phyloP scores from a whole-genome alignment of 2,797 vertebrate genomes.

The Sebastes goodei region DNA sequence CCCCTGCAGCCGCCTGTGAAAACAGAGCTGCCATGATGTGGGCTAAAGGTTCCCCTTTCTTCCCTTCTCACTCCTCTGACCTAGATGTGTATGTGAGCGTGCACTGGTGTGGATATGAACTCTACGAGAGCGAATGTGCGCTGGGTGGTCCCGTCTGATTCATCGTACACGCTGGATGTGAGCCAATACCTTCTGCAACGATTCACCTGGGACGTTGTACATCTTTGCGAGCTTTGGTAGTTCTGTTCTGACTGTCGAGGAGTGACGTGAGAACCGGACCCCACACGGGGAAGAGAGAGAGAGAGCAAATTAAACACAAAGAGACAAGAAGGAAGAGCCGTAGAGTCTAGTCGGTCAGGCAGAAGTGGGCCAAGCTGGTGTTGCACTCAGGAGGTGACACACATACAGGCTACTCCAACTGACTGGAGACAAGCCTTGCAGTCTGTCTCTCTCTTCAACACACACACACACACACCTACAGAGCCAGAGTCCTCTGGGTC shows the following conservation, averaged over 20 bases:
- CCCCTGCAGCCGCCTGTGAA: slow-evolving; percentile 27
- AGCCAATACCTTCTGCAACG: slow-evolving; percentile 57
- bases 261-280: slow-evolving; percentile 48
- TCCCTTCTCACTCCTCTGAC: slow-evolving; percentile 53
- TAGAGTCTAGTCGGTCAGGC: slow-evolving; percentile 71
- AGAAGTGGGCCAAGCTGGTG: slow-evolving; percentile 80
- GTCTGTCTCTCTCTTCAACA: slow-evolving; percentile 11
- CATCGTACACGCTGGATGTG: slow-evolving; percentile 15
- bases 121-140: slow-evolving; percentile 2
- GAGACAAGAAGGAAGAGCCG: slow-evolving; percentile 57
- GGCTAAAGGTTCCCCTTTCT: slow-evolving; percentile 49
- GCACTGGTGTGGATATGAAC: slow-evolving; percentile 27
- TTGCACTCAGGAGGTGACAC: slow-evolving; percentile 72
- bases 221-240: slow-evolving; percentile 28
- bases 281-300: slow-evolving; percentile 16
- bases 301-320: slow-evolving; percentile 63
- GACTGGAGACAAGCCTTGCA: slow-evolving; percentile 51
- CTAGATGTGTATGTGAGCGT: slow-evolving; percentile 53
- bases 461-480: not conserved
- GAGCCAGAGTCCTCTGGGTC: slow-evolving; percentile 27
- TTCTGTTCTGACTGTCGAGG: slow-evolving; percentile 30
- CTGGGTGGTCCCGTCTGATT: slow-evolving; percentile 58
- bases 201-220: slow-evolving; percentile 65
- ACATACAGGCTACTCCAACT: slow-evolving; percentile 57
- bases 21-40: slow-evolving; percentile 44